Evolutionary conservation across 2,888 invertebrate genomes (phyloP).

Genomic region (Perithous albicinctus): DNA sequence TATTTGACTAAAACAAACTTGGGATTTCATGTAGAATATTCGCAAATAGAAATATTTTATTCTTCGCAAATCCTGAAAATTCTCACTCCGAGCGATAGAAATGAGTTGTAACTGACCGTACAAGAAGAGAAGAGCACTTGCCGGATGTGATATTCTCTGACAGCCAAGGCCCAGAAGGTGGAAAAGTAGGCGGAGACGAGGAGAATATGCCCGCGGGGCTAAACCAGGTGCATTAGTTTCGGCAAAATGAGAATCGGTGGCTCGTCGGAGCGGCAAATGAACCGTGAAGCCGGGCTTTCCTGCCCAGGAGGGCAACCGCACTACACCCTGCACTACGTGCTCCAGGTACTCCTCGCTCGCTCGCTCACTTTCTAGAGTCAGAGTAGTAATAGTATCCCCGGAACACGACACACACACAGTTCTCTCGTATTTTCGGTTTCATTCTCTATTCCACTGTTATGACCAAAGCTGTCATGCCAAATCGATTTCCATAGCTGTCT

Average conservation of each 20-base stretch:
- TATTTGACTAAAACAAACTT: no score
- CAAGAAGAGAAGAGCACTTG: slow-evolving; percentile 36
- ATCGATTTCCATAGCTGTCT: neutral
- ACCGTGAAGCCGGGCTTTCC: slow-evolving; percentile 61
- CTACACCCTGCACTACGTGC: slow-evolving; percentile 2
- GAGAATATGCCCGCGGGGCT: slow-evolving; percentile 19
- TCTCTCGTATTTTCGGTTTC: slow-evolving; percentile 41
- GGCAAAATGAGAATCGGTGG: slow-evolving; percentile 44
- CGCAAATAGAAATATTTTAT: neutral
- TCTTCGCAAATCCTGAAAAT: neutral
- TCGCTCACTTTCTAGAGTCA: slow-evolving; percentile 40
- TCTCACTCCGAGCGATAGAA: neutral
- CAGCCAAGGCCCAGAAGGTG: neutral
- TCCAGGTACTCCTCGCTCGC: neutral
- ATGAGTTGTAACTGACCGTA: slow-evolving; percentile 14
- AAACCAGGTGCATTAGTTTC: slow-evolving; percentile 63
- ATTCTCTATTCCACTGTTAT: slow-evolving; percentile 5
- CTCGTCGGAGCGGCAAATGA: slow-evolving; percentile 61
- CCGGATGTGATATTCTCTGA: slow-evolving; percentile 32
- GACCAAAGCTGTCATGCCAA: slow-evolving; percentile 18
- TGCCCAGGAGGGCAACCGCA: slow-evolving; percentile 32
- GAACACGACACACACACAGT: slow-evolving; percentile 37
- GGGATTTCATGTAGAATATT: neutral
- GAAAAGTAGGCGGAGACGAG: neutral
- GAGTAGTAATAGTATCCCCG: slow-evolving; percentile 18